Percentiles rank a stretch among this genome's conserved stretches.
Evolutionary conservation across 2,797 vertebrate genomes (phyloP).

Genomic region (Loriculus beryllinus): DNA sequence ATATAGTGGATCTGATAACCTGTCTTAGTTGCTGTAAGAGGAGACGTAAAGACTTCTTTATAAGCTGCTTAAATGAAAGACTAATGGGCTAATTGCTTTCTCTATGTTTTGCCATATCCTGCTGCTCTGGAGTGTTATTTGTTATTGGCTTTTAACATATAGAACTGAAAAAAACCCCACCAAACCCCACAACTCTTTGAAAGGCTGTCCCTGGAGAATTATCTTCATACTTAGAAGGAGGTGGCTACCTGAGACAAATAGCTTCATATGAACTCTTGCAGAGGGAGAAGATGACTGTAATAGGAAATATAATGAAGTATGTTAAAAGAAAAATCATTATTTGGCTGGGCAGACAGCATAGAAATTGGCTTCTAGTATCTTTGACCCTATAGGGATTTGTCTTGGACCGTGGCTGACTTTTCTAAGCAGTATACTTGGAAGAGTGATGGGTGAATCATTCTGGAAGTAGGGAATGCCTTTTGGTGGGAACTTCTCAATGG

Average conservation of each 20-base stretch:
- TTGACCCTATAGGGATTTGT: not conserved
- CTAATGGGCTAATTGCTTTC: not conserved
- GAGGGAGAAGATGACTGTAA: not conserved
- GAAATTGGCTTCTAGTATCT: not conserved
- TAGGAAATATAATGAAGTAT: not conserved
- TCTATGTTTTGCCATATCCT: not conserved
- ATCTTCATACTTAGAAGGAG: fast-evolving
- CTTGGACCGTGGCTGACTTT: not conserved
- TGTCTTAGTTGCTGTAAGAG: not conserved
- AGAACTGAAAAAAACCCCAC: not conserved
- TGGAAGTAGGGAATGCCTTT: not conserved
- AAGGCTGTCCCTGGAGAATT: not conserved
- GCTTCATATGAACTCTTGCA: not conserved
- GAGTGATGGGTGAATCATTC: not conserved
- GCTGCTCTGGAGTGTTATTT: not conserved
- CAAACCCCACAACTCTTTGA: not conserved
- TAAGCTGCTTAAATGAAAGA: no score
- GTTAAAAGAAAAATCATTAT: not conserved
- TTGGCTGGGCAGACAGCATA: not conserved
- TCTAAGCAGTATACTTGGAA: not conserved
- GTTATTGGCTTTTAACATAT: not conserved
- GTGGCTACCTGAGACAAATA: not conserved
- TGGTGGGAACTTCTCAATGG: not conserved
- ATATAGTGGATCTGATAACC: not conserved
- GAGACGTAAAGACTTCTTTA: not conserved